Conservation (phyloP, 2,888 invertebrate genomes). For the Nomada ruficornis region DNA sequence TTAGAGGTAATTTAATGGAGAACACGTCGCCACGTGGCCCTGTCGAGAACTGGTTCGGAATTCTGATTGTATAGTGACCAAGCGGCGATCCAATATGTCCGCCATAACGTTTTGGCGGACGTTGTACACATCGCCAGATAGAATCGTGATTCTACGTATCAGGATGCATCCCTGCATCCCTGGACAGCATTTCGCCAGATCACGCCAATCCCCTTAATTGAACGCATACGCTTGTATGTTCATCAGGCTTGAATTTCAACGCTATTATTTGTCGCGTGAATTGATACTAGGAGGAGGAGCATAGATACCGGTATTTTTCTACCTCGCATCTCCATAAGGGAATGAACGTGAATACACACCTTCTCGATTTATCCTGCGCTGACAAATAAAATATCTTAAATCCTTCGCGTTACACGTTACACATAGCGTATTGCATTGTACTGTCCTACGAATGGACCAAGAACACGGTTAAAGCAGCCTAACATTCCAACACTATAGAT, state of each 20-base stretch:
- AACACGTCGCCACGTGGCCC: constrained; percentile 71
- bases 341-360: neutral
- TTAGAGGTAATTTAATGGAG: constrained; percentile 79
- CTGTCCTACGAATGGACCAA: no score
- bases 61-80: constrained; percentile 80
- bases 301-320: neutral
- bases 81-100: constrained; percentile 79
- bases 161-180: constrained; percentile 44
- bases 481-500: no score
- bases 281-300: neutral
- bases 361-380: no score
- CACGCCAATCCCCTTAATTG: constrained; percentile 77
- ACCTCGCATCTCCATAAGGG: no score
- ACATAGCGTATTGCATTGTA: no score
- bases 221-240: constrained; percentile 75
- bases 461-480: no score
- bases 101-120: constrained; percentile 71
- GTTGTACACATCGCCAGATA: constrained; percentile 15
- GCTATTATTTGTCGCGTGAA: constrained; percentile 24
- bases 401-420: no score
- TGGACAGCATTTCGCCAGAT: constrained; percentile 76
- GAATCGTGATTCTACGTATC: constrained; percentile 50
- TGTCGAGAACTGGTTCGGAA: constrained; percentile 71
- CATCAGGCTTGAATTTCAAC: constrained; percentile 63
- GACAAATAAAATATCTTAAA: no score